Evolutionary conservation across 2,113 vertebrate genomes (phyloP), one percentile per base, ranked within the genome.

Genomic region (Poecile atricapillus): DNA sequence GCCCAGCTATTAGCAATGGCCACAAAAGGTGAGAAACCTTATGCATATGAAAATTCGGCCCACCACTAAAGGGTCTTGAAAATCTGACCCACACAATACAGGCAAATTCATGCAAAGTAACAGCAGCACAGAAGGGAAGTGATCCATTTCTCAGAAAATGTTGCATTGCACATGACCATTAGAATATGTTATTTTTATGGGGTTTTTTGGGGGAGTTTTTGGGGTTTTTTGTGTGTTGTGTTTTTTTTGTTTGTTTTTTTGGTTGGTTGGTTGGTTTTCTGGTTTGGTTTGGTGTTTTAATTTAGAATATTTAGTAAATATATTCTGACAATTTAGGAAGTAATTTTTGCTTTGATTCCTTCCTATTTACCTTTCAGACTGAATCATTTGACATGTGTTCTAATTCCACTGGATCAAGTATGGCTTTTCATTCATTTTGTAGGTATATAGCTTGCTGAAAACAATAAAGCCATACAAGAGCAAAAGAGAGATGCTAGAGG

Each of bases 401-500:
- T 80, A 59, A 49, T 94, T 77, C 75, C 22, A 30, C n/a, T 74
- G 39, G 63, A 69, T 87, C 18, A 31, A 87, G 47, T 82, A 43
- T 69, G 80, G 55, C 55, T 92, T 92, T 50, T 88, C 68, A 64
- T 90, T 92, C 41, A 43, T 80, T 93, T 86, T 27, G 11, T 30
- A 63, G 41, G 43, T 59, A 25, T 52, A 60, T 47, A 12, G 4
- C 43, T 90, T 11, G 7, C 68, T 87, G 56, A 92, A 94, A 90
- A 95, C 80, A 95, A 63, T 91, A 67, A 87, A 91, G 43, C 44
- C 79, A 23, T 31, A 44, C 53, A 69, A 82, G 49, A 93, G 62
- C 60, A 87, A 93, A 93, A 73, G 49, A n/a, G 58, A 92, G 23
- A 46, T 93, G 82, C 93, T 90, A 70, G 76, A 83, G 56, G 88